Evolutionary conservation across 2,113 vertebrate species (phyloP).

Genomic region (Oreochromis tanganicae): DNA sequence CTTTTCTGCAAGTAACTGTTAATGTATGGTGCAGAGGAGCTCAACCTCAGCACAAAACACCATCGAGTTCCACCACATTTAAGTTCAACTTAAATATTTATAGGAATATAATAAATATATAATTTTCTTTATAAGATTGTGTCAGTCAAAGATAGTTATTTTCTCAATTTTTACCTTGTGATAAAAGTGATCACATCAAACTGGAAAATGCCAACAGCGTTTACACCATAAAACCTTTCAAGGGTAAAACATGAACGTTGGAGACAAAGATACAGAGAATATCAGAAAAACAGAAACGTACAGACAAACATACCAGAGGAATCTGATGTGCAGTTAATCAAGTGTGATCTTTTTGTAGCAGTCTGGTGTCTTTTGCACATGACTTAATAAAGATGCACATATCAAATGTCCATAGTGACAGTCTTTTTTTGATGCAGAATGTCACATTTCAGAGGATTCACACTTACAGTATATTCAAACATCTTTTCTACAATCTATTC

Average conservation of each 20-base stretch:
- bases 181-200: neutral
- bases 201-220: neutral
- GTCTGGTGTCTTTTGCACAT: neutral
- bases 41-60: neutral
- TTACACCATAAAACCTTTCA: neutral
- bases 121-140: neutral
- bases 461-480: neutral
- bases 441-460: neutral
- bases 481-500: neutral
- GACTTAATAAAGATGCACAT: neutral
- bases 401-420: neutral
- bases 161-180: neutral
- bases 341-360: neutral
- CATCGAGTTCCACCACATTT: neutral
- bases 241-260: neutral
- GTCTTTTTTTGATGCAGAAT: neutral
- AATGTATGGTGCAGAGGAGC: neutral
- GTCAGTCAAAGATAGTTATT: neutral
- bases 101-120: neutral
- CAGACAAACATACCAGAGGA: neutral
- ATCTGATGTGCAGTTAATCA: neutral
- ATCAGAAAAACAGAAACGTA: neutral
- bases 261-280: neutral
- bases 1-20: neutral
- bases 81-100: neutral